A percentile compares a stretch with the other conserved stretches of the same genome.
Evolutionary conservation across 2,888 invertebrate genomes (phyloP).

Genomic region (Drosophila putrida): DNA sequence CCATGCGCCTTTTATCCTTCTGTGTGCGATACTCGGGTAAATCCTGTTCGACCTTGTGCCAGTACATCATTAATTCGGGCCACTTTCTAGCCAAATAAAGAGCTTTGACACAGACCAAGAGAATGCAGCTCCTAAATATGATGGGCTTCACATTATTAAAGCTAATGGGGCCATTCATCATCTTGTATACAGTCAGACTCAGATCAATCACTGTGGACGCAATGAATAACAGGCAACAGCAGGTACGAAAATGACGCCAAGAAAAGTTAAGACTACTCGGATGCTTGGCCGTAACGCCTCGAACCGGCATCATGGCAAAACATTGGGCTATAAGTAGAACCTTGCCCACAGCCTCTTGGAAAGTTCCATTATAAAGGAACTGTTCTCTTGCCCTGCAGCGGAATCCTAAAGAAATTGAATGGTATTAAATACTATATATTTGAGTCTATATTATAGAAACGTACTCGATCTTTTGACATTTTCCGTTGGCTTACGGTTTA

Average conservation of each 20-base stretch:
- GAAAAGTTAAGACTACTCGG: constrained; percentile 85
- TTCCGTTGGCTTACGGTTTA: constrained; percentile 36
- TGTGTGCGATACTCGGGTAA: constrained; percentile 81
- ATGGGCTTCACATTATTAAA: constrained; percentile 83
- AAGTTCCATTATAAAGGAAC: constrained; percentile 82
- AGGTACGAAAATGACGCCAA: constrained; percentile 79
- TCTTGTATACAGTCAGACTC: constrained; percentile 67
- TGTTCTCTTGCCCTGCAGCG: constrained; percentile 67
- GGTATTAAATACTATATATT: neutral
- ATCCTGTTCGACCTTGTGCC: constrained; percentile 86
- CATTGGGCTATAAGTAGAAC: constrained; percentile 86
- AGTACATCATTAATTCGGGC: constrained; percentile 86
- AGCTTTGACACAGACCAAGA: constrained; percentile 80
- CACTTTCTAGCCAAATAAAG: constrained; percentile 86
- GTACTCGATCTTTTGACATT: constrained; percentile 5
- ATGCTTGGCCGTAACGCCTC: constrained; percentile 85
- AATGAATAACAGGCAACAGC: constrained; percentile 73
- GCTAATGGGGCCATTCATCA: constrained; percentile 70
- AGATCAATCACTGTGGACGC: constrained; percentile 58
- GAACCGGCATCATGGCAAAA: constrained; percentile 87
- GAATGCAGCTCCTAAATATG: constrained; percentile 81
- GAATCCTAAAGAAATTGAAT: constrained; percentile 20
- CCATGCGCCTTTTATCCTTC: constrained; percentile 79
- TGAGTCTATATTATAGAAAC: neutral
- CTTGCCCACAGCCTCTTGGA: constrained; percentile 83